These are phyloP conservation scores for Bombus vancouverensis DNA, from an alignment of 1,140 invertebrate genomes.

Conservation along the genomic window DNA sequence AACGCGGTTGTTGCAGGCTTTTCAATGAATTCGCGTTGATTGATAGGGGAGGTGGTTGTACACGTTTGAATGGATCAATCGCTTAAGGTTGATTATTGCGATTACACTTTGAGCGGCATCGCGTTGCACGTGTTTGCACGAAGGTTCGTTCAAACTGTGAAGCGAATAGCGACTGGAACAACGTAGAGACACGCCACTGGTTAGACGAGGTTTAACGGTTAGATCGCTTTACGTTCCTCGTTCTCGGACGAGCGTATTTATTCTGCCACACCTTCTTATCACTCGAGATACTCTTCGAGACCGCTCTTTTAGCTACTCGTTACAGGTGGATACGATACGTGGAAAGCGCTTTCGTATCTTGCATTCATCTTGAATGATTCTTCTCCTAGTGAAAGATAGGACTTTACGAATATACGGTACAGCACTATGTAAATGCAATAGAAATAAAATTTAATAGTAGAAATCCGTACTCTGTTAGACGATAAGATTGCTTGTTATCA, in stretches of 20 bases:
- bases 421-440: no score
- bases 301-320: no score
- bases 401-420: no score
- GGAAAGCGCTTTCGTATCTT: no score
- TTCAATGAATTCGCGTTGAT: not conserved
- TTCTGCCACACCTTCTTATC: not conserved
- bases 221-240: not conserved
- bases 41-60: not conserved
- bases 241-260: not conserved
- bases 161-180: not conserved
- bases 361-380: accelerated
- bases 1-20: not conserved
- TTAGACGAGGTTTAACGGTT: not conserved
- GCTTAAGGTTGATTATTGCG: no score
- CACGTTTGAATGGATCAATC: not conserved
- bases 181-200: not conserved
- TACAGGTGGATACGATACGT: no score
- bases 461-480: no score
- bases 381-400: no score
- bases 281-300: no score
- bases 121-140: not conserved
- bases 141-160: not conserved
- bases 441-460: no score
- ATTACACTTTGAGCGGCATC: not conserved
- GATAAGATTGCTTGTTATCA: not conserved